Conservation (phyloP, 2,797 vertebrate species). For the Choloepus didactylus region DNA sequence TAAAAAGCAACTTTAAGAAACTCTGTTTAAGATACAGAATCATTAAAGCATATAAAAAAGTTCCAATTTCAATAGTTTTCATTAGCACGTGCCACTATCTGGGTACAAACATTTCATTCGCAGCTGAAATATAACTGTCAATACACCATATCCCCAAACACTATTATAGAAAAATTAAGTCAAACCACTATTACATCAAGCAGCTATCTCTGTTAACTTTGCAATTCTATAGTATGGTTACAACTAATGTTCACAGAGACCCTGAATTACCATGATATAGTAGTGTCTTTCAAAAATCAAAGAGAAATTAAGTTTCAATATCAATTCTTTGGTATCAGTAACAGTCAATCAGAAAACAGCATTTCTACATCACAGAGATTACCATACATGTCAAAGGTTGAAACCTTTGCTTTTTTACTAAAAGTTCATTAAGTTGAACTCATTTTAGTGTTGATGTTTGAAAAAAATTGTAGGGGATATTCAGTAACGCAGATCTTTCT, state of each 20-base stretch:
- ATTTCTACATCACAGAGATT: not conserved
- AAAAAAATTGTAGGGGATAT: not conserved
- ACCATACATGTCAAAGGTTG: not conserved
- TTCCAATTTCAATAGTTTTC: not conserved
- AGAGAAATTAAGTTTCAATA: not conserved
- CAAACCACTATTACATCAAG: not conserved
- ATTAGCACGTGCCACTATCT: not conserved
- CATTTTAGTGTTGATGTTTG: not conserved
- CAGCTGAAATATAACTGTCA: not conserved
- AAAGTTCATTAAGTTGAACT: not conserved
- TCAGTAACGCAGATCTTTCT: not conserved
- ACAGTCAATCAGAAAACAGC: not conserved
- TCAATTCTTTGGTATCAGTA: not conserved
- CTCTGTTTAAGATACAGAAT: not conserved
- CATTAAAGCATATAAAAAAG: not conserved
- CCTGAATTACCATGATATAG: not conserved
- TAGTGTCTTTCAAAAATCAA: not conserved
- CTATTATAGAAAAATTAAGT: accelerated
- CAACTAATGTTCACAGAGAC: not conserved
- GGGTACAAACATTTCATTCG: not conserved
- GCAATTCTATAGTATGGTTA: not conserved
- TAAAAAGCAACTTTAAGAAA: not conserved
- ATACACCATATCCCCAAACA: not conserved
- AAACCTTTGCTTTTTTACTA: not conserved
- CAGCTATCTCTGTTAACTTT: not conserved